Base-by-base conservation (phyloP, 2,888 invertebrate genomes). In the Onthophagus sagittarius region DNA sequence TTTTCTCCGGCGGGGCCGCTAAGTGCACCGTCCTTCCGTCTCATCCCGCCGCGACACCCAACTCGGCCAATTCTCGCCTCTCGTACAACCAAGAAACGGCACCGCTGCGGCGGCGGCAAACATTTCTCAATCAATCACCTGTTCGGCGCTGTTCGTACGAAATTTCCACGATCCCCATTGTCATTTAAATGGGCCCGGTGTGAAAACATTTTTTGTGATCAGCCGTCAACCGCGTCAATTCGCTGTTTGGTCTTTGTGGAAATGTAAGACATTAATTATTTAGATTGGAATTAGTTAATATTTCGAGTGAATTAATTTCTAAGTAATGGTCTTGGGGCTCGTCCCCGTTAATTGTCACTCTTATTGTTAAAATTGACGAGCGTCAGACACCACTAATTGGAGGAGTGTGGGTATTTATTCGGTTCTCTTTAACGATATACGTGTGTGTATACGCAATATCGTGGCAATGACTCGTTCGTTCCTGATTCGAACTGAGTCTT, bases 211-310 rank as follows among this genome's bases (percentile, higher is more conserved):
- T 53, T 53, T 53, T 53, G 23, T 23, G 39, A 53, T 53, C 39
- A 53, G 9, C 39, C 39, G 39, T 53, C 39, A 53, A 11, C 39
- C 39, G 7, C 39, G 39, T 53, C 39, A 53, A 53, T 53, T 53
- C 39, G 11, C 39, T 53, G 39, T 53, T 53, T 53, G 39, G 9
- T 53, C 39, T 53, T 53, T 53, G 39, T 53, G 67, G 67, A 67
- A 67, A 67, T 32, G 31, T 23, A 67, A 31, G 31, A 23, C 67
- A 67, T 67, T 67, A 67, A 67, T 67, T 67, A 67, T 23, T 67
- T 67, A 15, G 23, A 64, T 64, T 15, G 9, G 32, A 67, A 67
- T 31, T 32, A n/a, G 31, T 32, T 23, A 67, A 67, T 67, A 67
- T 67, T 67, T 23, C 32, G 67, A 67, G 32, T 32, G 32, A 67